Evolutionary conservation across 2,888 invertebrate genomes (phyloP).

Genomic region (Podotricha telesiphe): DNA sequence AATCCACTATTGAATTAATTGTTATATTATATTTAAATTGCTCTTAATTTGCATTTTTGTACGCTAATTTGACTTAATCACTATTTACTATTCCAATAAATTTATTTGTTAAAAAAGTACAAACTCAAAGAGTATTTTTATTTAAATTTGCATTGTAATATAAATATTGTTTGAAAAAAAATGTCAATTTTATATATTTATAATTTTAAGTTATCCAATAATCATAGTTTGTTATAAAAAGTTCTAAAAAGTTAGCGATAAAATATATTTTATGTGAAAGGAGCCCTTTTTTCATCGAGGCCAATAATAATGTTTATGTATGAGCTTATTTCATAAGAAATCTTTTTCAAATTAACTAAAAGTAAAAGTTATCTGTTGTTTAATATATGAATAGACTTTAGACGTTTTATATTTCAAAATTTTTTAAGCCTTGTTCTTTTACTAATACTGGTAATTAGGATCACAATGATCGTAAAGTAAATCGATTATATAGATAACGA

Average conservation of each 20-base stretch:
- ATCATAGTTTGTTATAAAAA: background rate
- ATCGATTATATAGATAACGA: too few relatives aligned
- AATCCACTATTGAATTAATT: background rate
- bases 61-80: background rate
- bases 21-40: background rate
- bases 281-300: background rate
- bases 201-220: too few relatives aligned
- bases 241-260: background rate
- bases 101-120: too few relatives aligned
- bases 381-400: background rate
- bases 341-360: background rate
- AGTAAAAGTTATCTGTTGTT: background rate
- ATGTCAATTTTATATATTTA: too few relatives aligned
- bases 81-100: background rate
- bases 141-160: too few relatives aligned
- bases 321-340: background rate
- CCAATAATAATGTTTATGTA: background rate
- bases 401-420: too few relatives aligned
- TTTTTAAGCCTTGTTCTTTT: too few relatives aligned
- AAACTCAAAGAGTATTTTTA: too few relatives aligned
- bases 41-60: background rate
- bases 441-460: too few relatives aligned
- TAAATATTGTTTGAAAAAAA: too few relatives aligned
- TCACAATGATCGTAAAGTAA: too few relatives aligned
- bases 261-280: constrained; percentile 4